These are phyloP conservation scores for Trisateles emortualis DNA, from an alignment of 2,888 invertebrate species.

Conservation along the genomic window DNA sequence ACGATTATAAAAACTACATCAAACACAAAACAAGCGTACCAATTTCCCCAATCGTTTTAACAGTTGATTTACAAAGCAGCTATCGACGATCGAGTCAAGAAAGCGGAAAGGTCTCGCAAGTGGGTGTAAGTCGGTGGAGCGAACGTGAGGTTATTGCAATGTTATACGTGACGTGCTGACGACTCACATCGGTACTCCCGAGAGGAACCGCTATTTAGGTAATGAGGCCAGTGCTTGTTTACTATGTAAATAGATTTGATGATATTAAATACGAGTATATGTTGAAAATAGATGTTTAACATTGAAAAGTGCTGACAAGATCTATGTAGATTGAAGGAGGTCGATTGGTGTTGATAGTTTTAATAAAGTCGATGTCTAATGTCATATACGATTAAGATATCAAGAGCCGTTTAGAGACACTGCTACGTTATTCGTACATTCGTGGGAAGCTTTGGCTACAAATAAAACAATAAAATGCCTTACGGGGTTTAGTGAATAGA, in stretches of 20 bases:
- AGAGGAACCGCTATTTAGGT: slow-evolving; percentile 53
- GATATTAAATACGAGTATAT: background rate
- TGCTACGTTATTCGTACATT: too few relatives aligned
- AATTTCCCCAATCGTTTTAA: slow-evolving; percentile 14
- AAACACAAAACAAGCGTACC: background rate
- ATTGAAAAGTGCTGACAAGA: background rate
- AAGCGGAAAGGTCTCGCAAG: slow-evolving; percentile 67
- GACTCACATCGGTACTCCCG: slow-evolving; percentile 37
- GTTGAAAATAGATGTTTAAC: background rate
- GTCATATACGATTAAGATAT: too few relatives aligned
- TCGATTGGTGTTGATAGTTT: too few relatives aligned
- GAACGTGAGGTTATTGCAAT: slow-evolving; percentile 65
- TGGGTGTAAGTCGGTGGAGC: slow-evolving; percentile 31
- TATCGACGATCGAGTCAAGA: slow-evolving; percentile 49
- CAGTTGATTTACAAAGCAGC: slow-evolving; percentile 40
- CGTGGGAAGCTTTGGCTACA: too few relatives aligned
- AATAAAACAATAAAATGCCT: too few relatives aligned
- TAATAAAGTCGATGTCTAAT: too few relatives aligned
- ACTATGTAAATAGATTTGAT: slow-evolving; percentile 5
- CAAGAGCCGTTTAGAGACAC: too few relatives aligned
- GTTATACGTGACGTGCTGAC: slow-evolving; percentile 51
- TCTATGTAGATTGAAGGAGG: background rate
- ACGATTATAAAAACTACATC: background rate
- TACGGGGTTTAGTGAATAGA: too few relatives aligned
- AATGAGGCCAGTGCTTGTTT: slow-evolving; percentile 46